phyloP scores from a whole-genome alignment of 2,797 vertebrate species.

The Spea hammondii region DNA sequence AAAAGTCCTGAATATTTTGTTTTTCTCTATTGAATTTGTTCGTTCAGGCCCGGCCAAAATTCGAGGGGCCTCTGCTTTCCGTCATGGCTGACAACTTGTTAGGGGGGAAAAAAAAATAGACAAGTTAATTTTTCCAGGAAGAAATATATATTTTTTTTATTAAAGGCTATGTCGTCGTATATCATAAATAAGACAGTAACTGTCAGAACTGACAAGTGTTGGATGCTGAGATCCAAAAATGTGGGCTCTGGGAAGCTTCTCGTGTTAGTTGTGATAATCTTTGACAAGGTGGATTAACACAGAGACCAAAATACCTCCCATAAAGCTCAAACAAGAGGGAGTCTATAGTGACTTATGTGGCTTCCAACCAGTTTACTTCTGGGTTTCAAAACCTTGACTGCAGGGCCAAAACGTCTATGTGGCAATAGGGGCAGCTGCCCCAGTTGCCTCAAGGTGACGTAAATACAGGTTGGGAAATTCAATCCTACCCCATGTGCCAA shows the following conservation, averaged over 20 bases:
- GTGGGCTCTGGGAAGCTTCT: slow-evolving; percentile 33
- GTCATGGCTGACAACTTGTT: slow-evolving; percentile 41
- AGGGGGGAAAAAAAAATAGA: slow-evolving; percentile 13
- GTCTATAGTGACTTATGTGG: slow-evolving; percentile 14
- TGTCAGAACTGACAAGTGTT: slow-evolving; percentile 40
- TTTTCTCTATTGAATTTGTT: slow-evolving; percentile 27
- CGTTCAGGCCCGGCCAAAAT: not conserved
- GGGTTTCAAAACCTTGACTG: no score
- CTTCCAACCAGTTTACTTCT: not conserved
- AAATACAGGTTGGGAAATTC: no score
- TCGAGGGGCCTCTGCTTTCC: slow-evolving; percentile 20
- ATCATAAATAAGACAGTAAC: slow-evolving; percentile 41
- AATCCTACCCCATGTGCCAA: no score
- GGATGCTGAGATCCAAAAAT: slow-evolving; percentile 20
- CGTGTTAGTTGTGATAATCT: slow-evolving; percentile 30
- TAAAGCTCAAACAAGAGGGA: slow-evolving; percentile 14
- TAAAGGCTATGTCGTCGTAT: slow-evolving; percentile 30
- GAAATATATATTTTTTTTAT: slow-evolving; percentile 41
- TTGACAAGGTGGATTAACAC: slow-evolving; percentile 32
- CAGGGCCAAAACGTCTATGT: no score
- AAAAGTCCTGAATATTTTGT: slow-evolving; percentile 10
- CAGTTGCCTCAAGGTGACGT: no score
- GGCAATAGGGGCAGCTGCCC: no score
- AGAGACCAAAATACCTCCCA: slow-evolving; percentile 28
- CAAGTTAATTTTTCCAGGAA: slow-evolving; percentile 23